These are phyloP conservation scores for Scolopax mira DNA, from an alignment of 2,113 vertebrate genomes.

Conservation along the genomic window DNA sequence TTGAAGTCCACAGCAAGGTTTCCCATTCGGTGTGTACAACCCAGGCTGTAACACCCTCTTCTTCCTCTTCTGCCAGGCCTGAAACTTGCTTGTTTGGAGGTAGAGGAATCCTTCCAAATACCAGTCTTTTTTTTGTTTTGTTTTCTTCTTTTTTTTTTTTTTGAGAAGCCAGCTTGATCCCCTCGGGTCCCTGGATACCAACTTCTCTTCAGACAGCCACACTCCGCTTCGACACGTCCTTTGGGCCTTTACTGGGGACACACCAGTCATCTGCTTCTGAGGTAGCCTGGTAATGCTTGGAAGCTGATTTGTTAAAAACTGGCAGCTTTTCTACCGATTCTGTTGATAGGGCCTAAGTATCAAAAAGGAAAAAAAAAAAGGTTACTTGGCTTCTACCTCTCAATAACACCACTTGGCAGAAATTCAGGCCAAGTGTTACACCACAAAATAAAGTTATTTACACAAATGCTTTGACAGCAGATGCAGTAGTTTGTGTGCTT, in stretches of 20 bases:
- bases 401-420: neutral
- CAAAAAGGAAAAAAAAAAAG: neutral
- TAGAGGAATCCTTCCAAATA: constrained; percentile 8
- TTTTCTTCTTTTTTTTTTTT: neutral
- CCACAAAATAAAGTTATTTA: neutral
- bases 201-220: constrained; percentile 61
- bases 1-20: neutral
- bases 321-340: constrained; percentile 95
- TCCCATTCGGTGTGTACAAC: neutral
- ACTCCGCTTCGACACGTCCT: constrained; percentile 80
- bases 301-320: constrained; percentile 94
- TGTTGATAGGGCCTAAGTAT: constrained; percentile 87
- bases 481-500: neutral
- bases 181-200: neutral
- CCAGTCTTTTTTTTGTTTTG: neutral
- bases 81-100: neutral
- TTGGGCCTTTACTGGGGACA: constrained; percentile 90
- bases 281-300: constrained; percentile 88
- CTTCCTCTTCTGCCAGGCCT: neutral
- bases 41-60: neutral
- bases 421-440: neutral
- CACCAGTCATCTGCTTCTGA: constrained; percentile 95
- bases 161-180: constrained; percentile 66
- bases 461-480: neutral
- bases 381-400: neutral